Evolutionary conservation across 2,797 vertebrate genomes (phyloP).

Genomic region (Mormyrops attenuatus): DNA sequence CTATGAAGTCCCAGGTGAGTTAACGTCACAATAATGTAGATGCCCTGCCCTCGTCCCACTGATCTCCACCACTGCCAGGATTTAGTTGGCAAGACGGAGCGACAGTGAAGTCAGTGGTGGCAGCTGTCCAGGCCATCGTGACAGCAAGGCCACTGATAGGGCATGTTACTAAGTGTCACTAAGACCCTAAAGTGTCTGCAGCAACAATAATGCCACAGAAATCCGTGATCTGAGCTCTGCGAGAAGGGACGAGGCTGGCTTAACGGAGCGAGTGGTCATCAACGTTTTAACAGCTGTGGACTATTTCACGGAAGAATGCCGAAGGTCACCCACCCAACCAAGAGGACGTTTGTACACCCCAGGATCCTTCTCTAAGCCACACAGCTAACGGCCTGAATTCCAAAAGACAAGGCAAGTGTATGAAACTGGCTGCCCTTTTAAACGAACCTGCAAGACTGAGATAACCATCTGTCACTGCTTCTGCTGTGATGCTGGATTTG

Average conservation of each 20-base stretch:
- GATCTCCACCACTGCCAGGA: neutral
- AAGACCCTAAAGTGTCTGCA: neutral
- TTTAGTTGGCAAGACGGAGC: neutral
- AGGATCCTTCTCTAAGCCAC: neutral
- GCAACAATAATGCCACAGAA: neutral
- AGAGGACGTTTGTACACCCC: neutral
- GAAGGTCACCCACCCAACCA: neutral
- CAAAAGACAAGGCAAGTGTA: neutral
- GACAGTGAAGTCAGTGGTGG: neutral
- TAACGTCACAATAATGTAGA: neutral
- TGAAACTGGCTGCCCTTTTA: neutral
- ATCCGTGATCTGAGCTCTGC: neutral
- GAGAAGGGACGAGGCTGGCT: neutral
- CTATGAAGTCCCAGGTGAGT: neutral
- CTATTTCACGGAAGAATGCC: neutral
- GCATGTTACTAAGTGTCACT: neutral
- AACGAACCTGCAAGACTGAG: neutral
- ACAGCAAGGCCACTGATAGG: neutral
- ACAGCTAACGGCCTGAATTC: neutral
- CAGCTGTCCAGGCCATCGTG: neutral
- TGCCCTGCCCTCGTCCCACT: neutral
- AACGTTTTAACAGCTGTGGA: neutral
- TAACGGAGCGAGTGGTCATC: neutral
- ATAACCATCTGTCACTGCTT: neutral
- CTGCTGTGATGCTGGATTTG: neutral